Percentiles rank a stretch among this genome's conserved stretches.
These are phyloP conservation scores for Scaptomyza polygonia DNA, from an alignment of 2,888 invertebrate species.

Conservation along the genomic window DNA sequence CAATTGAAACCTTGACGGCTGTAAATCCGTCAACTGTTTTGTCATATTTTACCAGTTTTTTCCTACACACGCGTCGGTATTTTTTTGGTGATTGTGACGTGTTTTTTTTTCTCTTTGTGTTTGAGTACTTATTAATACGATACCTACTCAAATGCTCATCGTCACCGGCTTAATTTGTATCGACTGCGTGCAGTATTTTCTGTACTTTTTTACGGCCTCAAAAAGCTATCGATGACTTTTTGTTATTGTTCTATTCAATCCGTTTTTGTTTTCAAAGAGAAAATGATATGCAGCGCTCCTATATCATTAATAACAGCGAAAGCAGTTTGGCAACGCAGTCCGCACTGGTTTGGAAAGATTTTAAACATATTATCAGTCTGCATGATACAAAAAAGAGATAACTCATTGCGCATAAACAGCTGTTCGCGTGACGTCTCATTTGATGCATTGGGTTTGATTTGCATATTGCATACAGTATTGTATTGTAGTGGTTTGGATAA, in stretches of 20 bases:
- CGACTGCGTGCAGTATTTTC: constrained; percentile 17
- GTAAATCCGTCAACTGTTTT: constrained; percentile 56
- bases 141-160: constrained; percentile 12
- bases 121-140: constrained; percentile 14
- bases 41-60: constrained; percentile 43
- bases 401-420: no score
- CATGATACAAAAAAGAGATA: no score
- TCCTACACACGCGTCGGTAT: constrained; percentile 30
- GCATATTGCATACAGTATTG: no score
- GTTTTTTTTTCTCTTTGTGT: constrained; percentile 57
- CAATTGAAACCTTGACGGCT: constrained; percentile 54
- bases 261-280: background rate
- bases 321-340: no score
- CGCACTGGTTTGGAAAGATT: no score
- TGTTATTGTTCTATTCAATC: background rate
- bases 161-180: constrained; percentile 35
- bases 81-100: constrained; percentile 61
- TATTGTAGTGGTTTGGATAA: no score
- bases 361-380: no score
- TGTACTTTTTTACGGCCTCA: background rate
- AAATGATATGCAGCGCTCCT: no score
- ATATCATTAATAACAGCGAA: no score
- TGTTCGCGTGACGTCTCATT: no score
- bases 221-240: background rate
- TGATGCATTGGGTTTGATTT: no score